phyloP scores from a whole-genome alignment of 1,140 invertebrate genomes.

The Cotesia glomerata region DNA sequence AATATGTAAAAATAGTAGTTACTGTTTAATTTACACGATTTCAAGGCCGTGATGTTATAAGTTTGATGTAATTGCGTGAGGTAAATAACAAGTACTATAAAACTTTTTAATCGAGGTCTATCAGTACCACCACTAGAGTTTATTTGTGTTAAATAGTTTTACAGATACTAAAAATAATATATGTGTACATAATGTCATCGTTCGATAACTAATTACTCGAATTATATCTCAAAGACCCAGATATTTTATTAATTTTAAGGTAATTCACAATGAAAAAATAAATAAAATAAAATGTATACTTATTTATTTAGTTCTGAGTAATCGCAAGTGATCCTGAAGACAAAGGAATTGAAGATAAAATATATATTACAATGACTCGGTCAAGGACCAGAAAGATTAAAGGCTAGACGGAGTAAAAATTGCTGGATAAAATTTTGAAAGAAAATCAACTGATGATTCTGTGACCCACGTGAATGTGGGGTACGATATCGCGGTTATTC shows the following conservation, averaged over 20 bases:
- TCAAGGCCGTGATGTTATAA: not conserved
- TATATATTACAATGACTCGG: not conserved
- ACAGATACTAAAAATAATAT: too few species aligned
- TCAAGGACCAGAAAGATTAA: not conserved
- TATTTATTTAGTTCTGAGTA: not conserved
- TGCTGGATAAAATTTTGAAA: not conserved
- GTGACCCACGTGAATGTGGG: conserved; percentile 57
- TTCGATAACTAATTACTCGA: too few species aligned
- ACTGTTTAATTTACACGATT: not conserved
- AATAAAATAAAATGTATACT: too few species aligned
- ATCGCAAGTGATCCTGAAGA: not conserved
- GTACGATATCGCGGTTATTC: conserved; percentile 58
- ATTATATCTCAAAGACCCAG: too few species aligned
- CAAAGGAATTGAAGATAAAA: not conserved
- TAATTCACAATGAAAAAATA: too few species aligned
- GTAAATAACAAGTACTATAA: not conserved
- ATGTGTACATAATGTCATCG: too few species aligned
- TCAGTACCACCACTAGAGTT: too few species aligned
- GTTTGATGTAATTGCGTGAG: not conserved
- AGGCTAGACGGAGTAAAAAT: not conserved
- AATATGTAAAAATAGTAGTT: not conserved
- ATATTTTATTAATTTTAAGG: too few species aligned
- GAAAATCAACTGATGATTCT: conserved; percentile 4
- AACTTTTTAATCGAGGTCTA: too few species aligned
- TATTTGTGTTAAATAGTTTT: too few species aligned